These are phyloP conservation scores for Gambusia yucatana DNA, from an alignment of 2,797 vertebrate species.

Conservation along the genomic window DNA sequence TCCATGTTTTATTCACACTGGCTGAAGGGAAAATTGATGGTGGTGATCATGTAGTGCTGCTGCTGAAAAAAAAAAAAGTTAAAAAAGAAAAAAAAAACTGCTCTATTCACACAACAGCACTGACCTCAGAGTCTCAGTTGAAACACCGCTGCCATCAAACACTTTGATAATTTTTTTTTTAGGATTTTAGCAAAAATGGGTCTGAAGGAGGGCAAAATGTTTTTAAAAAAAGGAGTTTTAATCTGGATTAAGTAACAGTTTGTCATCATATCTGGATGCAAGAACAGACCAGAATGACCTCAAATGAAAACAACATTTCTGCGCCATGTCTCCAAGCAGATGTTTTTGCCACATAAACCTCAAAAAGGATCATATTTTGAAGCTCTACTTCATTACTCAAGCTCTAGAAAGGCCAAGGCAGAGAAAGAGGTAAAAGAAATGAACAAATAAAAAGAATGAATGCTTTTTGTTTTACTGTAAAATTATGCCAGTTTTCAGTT, in stretches of 20 bases:
- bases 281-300: constrained; percentile 32
- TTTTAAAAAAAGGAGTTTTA: constrained; percentile 49
- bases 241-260: constrained; percentile 78
- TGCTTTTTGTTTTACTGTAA: background rate
- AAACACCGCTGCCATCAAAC: constrained; percentile 12
- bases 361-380: background rate
- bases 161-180: constrained; percentile 32
- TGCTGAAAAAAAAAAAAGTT: no score
- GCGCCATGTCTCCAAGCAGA: background rate
- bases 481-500: background rate
- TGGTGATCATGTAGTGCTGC: constrained; percentile 21
- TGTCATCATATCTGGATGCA: constrained; percentile 51
- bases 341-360: background rate
- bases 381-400: background rate
- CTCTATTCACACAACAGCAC: constrained; percentile 5
- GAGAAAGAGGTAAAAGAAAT: background rate
- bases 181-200: constrained; percentile 57
- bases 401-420: background rate
- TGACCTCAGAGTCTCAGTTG: constrained; percentile 6
- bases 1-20: constrained; percentile 54
- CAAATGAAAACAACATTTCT: constrained; percentile 16
- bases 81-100: background rate
- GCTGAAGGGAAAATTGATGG: constrained; percentile 11
- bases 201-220: constrained; percentile 54
- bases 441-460: background rate